Conservation (phyloP, 1,140 invertebrate genomes). For the Nephotettix cincticeps region DNA sequence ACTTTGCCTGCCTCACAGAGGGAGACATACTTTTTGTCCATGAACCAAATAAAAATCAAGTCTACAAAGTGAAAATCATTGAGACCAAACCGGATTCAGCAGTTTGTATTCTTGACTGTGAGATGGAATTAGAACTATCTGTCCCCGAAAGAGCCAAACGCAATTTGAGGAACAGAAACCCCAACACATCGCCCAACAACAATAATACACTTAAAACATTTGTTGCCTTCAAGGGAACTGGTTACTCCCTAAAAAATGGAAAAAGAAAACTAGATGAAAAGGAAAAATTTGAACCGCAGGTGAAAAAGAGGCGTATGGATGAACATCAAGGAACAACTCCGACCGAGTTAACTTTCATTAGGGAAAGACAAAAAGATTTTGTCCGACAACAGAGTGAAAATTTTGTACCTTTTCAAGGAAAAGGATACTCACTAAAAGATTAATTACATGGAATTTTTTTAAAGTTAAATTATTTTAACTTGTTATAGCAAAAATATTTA, state of each 20-base stretch:
- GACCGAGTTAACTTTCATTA: background rate
- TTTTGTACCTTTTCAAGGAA: background rate
- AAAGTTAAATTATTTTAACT: too few relatives aligned
- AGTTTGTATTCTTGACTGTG: conserved; percentile 7
- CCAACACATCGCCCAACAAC: background rate
- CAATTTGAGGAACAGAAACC: background rate
- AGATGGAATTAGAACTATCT: background rate
- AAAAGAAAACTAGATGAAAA: background rate
- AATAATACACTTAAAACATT: background rate
- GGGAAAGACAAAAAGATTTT: conserved; percentile 11
- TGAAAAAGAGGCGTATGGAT: background rate
- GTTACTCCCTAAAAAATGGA: background rate
- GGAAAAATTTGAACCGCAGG: background rate
- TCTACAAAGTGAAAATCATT: conserved; percentile 7
- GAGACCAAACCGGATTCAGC: background rate
- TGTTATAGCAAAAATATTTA: too few relatives aligned
- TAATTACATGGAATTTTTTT: too few relatives aligned
- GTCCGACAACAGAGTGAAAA: background rate
- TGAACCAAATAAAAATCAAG: conserved; percentile 4
- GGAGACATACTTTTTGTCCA: background rate
- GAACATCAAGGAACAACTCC: background rate
- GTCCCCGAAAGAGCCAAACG: background rate
- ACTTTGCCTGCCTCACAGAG: conserved; percentile 10
- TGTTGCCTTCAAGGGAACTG: background rate
- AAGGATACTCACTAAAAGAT: conserved; percentile 5